Base-by-base conservation (phyloP, 2,888 invertebrate species). In the Cephalotes varians region DNA sequence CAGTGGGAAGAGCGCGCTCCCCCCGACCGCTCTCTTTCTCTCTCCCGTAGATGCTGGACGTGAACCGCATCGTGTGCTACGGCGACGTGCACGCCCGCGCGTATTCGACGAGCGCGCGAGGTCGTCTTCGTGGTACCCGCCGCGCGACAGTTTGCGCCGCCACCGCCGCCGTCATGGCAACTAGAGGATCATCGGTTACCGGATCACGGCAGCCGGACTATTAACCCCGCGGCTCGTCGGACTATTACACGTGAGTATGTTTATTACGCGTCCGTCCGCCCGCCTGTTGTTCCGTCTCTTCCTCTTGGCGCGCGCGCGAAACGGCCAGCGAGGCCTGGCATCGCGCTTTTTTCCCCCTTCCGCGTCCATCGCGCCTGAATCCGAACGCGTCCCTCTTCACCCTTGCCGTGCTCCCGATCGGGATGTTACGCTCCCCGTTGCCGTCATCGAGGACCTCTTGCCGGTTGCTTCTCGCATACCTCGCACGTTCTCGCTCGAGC, bases 171-270 rank as follows among this genome's bases (percentile, higher is more conserved):
- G 91, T 92, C 91, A 93, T 93, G 92, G 91, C 91, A 91, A 92
- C 91, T 91, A 85, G 74, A 87, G 88, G 91, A 92, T 91, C 88
- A 74, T 87, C 88, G 80, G 84, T 76, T 76, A 65, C 90, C 90
- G 87, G n/a, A n/a, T n/a, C 86, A 84, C 82, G 86, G 88, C 91
- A 91, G 90, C 86, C 90, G 90, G 91, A 90, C 87, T 83, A 89
- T 81, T 86, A 85, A 90, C 86, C 77, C 86, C 87, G 89, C 87
- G 91, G 90, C 87, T 83, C 88, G 84, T 91, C 90, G 56, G 88
- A 89, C 85, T 89, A 92, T 91, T 90, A 90, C 92, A 90, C 90
- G 93, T 93, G 90, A 92, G 93, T 93, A 92, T 89, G 69, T 71
- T 71, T 56, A 73, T 60, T 25, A 31, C 18, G 7, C 28, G 51